Conservation (phyloP, 2,888 invertebrate species). For the Nephrotoma guestfalica region DNA sequence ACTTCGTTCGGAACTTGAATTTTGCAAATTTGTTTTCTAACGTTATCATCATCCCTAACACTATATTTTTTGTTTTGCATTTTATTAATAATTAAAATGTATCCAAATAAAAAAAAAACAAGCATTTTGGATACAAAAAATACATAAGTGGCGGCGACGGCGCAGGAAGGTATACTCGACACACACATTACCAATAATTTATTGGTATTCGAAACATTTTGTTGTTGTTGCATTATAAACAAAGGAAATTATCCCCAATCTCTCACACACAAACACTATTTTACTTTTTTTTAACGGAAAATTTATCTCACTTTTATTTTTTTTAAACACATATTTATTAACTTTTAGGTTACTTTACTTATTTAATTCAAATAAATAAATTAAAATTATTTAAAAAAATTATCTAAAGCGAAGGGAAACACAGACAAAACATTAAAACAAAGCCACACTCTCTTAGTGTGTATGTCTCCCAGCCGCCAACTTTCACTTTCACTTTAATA, state of each 20-base stretch:
- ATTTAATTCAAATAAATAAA: not conserved
- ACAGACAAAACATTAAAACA: not conserved
- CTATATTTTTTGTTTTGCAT: not conserved
- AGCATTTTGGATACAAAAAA: not conserved
- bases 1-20: not conserved
- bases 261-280: not conserved
- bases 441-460: conserved; percentile 1
- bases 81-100: not conserved
- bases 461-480: conserved; percentile 5
- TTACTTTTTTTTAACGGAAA: not conserved
- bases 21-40: not conserved
- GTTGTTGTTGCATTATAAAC: not conserved
- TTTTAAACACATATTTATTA: not conserved
- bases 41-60: not conserved
- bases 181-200: not conserved
- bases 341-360: not conserved
- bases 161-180: not conserved
- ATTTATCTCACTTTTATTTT: not conserved
- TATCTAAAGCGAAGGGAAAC: conserved; percentile 5
- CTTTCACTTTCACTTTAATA: conserved; percentile 7
- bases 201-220: not conserved
- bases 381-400: not conserved
- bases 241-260: not conserved
- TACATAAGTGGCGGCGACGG: not conserved
- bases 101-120: not conserved